These are phyloP conservation scores for Gymnothorax reevesii DNA, from an alignment of 2,797 vertebrate species.

Conservation along the genomic window DNA sequence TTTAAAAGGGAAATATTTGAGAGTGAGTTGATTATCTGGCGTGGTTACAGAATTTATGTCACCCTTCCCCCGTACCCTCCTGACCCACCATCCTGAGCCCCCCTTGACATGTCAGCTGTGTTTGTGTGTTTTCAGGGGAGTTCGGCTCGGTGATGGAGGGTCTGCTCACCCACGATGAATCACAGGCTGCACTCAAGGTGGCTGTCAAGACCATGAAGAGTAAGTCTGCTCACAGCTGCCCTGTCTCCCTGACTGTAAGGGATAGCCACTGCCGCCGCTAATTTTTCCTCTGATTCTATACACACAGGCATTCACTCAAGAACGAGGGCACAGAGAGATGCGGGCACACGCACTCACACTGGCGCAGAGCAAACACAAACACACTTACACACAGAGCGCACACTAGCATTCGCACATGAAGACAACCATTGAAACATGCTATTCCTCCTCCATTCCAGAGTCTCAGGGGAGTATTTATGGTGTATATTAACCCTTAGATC, in stretches of 20 bases:
- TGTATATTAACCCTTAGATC: neutral
- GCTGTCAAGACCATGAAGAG: constrained; percentile 96
- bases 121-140: constrained; percentile 73
- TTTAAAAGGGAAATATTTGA: neutral
- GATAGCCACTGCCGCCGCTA: neutral
- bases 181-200: constrained; percentile 76
- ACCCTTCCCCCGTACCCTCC: neutral
- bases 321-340: neutral
- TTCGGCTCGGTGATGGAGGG: constrained; percentile 93
- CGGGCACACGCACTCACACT: no score
- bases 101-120: constrained; percentile 4
- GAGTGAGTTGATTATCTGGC: neutral
- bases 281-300: neutral
- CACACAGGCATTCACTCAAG: neutral
- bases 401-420: no score
- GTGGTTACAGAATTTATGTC: neutral
- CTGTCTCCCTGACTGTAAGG: neutral
- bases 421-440: neutral
- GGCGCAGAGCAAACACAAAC: no score
- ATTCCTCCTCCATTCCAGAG: neutral
- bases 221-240: constrained; percentile 60
- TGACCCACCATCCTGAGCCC: neutral
- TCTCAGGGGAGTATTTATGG: neutral
- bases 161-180: constrained; percentile 84
- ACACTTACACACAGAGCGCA: no score